These are phyloP conservation scores for Erythrolamprus reginae DNA, from an alignment of 2,113 vertebrate species.

Conservation along the genomic window DNA sequence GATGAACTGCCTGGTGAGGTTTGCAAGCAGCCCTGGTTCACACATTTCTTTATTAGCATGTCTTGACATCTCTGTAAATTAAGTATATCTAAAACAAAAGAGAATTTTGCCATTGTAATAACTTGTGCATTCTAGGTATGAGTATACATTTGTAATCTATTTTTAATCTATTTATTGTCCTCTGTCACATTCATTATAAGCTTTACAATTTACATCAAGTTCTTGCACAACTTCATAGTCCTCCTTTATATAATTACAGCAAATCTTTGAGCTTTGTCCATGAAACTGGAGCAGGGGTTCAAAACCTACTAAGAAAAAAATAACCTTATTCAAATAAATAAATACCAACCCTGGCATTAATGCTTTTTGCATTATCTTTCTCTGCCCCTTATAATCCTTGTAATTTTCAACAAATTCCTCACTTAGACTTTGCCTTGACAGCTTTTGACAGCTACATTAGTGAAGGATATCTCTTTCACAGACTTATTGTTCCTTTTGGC, in stretches of 20 bases:
- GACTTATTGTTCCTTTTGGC: accelerated
- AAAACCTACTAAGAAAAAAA: background rate
- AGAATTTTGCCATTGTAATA: background rate
- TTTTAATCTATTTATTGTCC: background rate
- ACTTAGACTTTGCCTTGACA: background rate
- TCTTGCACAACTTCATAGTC: background rate
- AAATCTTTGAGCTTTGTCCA: background rate
- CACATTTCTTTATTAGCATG: background rate
- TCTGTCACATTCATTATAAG: background rate
- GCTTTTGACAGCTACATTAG: background rate
- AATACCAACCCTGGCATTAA: background rate
- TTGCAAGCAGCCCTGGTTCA: background rate
- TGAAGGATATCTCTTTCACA: background rate
- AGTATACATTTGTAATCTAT: too few relatives aligned
- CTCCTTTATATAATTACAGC: background rate
- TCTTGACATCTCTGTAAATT: background rate
- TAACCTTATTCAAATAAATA: background rate
- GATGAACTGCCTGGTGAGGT: background rate
- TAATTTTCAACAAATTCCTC: background rate
- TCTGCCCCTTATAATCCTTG: background rate
- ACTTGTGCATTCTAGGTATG: background rate
- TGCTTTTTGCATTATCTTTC: background rate
- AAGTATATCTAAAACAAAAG: background rate
- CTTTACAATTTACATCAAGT: background rate
- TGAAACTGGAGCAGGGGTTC: background rate